These are phyloP conservation scores for Henricia sp. DNA, from an alignment of 53 echinoderm and acorn worm genomes.

Conservation along the genomic window DNA sequence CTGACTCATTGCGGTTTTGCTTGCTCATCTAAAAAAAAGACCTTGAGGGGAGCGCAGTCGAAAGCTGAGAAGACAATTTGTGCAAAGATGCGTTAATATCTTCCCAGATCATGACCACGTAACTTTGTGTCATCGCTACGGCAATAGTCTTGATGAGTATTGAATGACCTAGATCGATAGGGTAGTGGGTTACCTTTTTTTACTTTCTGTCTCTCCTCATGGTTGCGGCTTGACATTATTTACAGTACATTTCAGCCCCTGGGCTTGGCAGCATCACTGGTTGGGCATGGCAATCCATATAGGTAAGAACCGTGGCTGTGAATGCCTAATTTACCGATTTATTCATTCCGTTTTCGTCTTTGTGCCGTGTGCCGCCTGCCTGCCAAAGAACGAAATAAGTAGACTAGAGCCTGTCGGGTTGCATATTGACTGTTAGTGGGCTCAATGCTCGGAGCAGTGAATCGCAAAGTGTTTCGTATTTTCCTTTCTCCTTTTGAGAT, in stretches of 20 bases:
- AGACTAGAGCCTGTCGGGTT: background rate
- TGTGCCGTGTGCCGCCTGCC: too few relatives aligned
- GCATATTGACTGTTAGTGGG: constrained; percentile 27
- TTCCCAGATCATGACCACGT: constrained; percentile 25
- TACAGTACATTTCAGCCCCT: constrained; percentile 12
- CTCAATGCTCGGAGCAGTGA: constrained; percentile 1
- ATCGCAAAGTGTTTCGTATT: background rate
- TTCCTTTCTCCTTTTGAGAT: background rate
- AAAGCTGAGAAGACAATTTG: background rate
- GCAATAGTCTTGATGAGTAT: constrained; percentile 13
- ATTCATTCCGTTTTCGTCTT: background rate
- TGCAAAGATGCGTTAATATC: constrained; percentile 28
- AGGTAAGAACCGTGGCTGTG: constrained; percentile 5
- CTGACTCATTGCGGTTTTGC: too few relatives aligned
- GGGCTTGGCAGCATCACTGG: background rate
- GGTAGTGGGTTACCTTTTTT: background rate
- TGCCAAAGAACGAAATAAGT: background rate
- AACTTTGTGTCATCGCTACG: constrained; percentile 28
- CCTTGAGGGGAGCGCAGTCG: background rate
- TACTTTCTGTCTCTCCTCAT: background rate
- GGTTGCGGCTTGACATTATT: background rate
- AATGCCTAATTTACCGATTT: constrained; percentile 40
- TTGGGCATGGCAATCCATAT: background rate
- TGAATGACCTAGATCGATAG: constrained; percentile 14
- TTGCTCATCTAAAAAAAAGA: too few relatives aligned